A percentile compares a stretch with the other conserved stretches of the same genome.
phyloP scores from a whole-genome alignment of 2,113 vertebrate genomes.

The Sturnira hondurensis region DNA sequence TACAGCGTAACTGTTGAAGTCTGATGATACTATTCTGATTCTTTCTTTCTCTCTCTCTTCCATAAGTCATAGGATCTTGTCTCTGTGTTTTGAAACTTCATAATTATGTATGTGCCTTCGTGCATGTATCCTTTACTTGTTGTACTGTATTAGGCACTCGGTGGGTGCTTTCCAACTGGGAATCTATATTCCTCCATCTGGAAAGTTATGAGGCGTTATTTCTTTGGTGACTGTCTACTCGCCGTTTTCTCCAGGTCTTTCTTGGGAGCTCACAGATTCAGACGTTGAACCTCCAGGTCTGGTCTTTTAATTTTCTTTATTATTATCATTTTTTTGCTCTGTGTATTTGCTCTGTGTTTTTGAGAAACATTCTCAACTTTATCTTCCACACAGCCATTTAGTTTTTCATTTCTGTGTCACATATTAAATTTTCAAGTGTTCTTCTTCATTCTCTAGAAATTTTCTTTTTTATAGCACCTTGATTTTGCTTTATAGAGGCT shows the following conservation, averaged over 20 bases:
- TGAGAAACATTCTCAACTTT: background rate
- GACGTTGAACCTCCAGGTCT: background rate
- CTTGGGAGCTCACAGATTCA: background rate
- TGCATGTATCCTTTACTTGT: background rate
- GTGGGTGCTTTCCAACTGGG: background rate
- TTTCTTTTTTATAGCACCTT: background rate
- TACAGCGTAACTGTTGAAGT: background rate
- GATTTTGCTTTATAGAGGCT: background rate
- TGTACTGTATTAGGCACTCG: background rate
- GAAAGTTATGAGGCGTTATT: background rate
- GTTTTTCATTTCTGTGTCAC: background rate
- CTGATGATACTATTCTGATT: background rate
- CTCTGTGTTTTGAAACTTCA: background rate
- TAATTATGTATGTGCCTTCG: background rate
- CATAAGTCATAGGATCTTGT: background rate
- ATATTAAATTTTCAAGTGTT: background rate
- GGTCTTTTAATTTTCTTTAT: background rate
- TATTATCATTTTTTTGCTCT: background rate
- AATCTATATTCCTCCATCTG: background rate
- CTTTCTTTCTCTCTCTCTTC: background rate
- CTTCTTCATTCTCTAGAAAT: background rate
- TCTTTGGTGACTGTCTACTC: background rate
- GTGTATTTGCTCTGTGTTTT: background rate
- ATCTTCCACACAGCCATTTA: background rate
- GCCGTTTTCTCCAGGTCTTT: background rate